Evolutionary conservation across 2,888 invertebrate species (phyloP).

Genomic region (Macrosoma leucophasiata): DNA sequence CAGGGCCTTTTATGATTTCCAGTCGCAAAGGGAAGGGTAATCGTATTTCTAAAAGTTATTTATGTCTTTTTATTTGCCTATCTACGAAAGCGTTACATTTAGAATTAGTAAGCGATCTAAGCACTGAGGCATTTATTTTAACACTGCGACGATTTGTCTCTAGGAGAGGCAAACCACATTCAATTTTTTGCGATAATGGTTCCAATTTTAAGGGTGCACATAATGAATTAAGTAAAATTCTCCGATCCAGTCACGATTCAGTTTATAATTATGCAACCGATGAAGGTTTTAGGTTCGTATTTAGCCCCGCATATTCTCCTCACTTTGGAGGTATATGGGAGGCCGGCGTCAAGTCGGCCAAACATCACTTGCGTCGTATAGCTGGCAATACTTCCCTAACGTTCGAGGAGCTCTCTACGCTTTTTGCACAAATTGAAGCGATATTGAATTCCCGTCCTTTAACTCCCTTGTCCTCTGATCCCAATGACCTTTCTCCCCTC

Average conservation of each 20-base stretch:
- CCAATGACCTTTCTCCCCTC: no score
- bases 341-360: slow-evolving; percentile 13
- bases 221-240: slow-evolving; percentile 20
- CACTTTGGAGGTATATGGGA: slow-evolving; percentile 17
- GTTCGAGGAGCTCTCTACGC: slow-evolving; percentile 14
- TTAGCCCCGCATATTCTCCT: slow-evolving; percentile 14
- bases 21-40: no score
- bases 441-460: slow-evolving; percentile 13
- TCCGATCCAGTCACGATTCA: slow-evolving; percentile 8
- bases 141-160: slow-evolving; percentile 5
- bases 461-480: slow-evolving; percentile 10
- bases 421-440: slow-evolving; percentile 14
- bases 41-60: no score
- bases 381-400: slow-evolving; percentile 11
- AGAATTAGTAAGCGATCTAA: slow-evolving; percentile 3
- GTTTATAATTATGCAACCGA: slow-evolving; percentile 12
- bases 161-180: slow-evolving; percentile 5
- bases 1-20: no score
- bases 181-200: slow-evolving; percentile 7
- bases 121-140: slow-evolving; percentile 3
- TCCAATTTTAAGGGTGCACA: slow-evolving; percentile 5
- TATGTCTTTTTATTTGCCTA: slow-evolving; percentile 11
- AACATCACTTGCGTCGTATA: slow-evolving; percentile 10
- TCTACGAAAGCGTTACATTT: slow-evolving; percentile 5
- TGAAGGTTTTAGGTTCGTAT: slow-evolving; percentile 18